These are phyloP conservation scores for Pseudopipra pipra DNA, from an alignment of 2,113 vertebrate genomes.

Conservation along the genomic window DNA sequence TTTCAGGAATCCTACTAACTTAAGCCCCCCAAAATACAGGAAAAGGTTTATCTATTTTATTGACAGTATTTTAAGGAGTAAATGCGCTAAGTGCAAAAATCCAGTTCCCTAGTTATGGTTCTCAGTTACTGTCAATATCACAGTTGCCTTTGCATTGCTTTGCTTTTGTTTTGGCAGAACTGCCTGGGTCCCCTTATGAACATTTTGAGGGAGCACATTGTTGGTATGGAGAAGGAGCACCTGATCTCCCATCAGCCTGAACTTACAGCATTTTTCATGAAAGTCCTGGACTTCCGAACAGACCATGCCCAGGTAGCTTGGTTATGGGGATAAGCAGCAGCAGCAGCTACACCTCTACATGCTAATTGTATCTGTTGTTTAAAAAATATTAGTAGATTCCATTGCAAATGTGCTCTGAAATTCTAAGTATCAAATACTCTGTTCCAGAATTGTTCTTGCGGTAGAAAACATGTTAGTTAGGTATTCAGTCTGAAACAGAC, in stretches of 20 bases:
- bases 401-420: not conserved
- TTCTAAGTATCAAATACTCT: not conserved
- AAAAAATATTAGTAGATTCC: not conserved
- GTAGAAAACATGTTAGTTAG: not conserved
- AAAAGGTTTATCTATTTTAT: not conserved
- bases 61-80: not conserved
- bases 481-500: not conserved
- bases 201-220: conserved; percentile 87
- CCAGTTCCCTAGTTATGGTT: fast-evolving
- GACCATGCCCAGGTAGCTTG: conserved; percentile 80
- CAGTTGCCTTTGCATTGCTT: not conserved
- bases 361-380: not conserved
- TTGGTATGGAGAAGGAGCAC: conserved; percentile 84
- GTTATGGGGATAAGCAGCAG: not conserved
- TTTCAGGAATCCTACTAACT: not conserved
- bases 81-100: not conserved
- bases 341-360: not conserved
- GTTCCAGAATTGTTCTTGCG: not conserved
- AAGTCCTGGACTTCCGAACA: conserved; percentile 86
- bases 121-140: not conserved
- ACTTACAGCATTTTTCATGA: conserved; percentile 89
- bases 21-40: not conserved
- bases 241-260: conserved; percentile 87
- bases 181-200: conserved; percentile 84
- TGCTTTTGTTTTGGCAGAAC: conserved; percentile 66